Evolutionary conservation across 1,140 invertebrate genomes (phyloP), one percentile per base, ranked within the genome.

Genomic region (Lepeophtheirus salmonis): DNA sequence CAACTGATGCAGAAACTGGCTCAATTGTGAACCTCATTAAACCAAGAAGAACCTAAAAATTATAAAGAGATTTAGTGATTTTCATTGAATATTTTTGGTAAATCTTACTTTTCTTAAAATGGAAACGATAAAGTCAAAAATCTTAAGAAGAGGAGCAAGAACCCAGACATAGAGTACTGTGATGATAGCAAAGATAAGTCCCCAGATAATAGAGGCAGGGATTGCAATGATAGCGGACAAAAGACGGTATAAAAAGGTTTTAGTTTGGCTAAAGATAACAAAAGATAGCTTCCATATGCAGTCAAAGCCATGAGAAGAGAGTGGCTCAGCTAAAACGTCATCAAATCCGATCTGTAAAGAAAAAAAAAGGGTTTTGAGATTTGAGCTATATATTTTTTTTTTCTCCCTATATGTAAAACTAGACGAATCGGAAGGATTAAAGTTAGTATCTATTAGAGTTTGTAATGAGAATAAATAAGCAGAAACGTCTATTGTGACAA

Each of bases 311-410:
- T 75, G 75, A 17, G 67, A 65, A n/a, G 67, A 68, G 26, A 73
- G 70, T 6, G 75, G 74, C 62, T 77, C 75, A 0, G 71, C 76
- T 13, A 76, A 64, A n/a, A 76, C 67, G 63, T 77, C 74, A 62
- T 75, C 73, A 64, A 76, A 77, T 2, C 50, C 58, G 20, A 73
- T 60, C 69, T 73, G 56, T 12, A 64, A 64, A 57, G 64, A 59
- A 57, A 18, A 49, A 25, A 30, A 4, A 25, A 17, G 14, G 18
- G n/a, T n/a, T n/a, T n/a, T n/a, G n/a, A n/a, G n/a, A n/a, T n/a
- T n/a, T n/a, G n/a, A n/a, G n/a, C n/a, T n/a, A n/a, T n/a, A n/a
- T n/a, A n/a, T n/a, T n/a, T n/a, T n/a, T n/a, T n/a, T n/a, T n/a
- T n/a, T n/a, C n/a, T n/a, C n/a, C n/a, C n/a, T n/a, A n/a, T n/a